Base-by-base conservation (phyloP, 2,113 vertebrate genomes). In the Poecilia latipinna region DNA sequence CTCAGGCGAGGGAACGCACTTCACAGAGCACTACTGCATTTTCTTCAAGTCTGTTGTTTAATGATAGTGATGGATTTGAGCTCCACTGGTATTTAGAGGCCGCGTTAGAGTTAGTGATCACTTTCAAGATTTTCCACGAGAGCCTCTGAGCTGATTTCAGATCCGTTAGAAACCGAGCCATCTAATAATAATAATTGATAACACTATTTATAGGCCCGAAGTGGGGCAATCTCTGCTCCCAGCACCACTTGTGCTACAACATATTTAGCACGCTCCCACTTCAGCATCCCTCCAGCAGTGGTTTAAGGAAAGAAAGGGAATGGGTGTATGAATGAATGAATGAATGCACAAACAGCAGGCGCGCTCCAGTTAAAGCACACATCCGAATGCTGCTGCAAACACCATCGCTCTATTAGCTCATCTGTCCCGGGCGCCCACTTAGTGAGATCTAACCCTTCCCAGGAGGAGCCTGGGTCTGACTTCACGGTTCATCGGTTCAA, bases 111-210 rank as follows among this genome's bases (percentile, higher is more conserved):
- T 48, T 29, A 24, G 32, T 24, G 19, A 33, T 54, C 19, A 24
- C 33, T 35, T 57, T 33, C 22, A 57, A 12, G 11, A 57, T 31
- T 35, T 67, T 15, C 13, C 17, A 32, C 22, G 29, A 63, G 15
- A 67, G 12, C 3, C 12, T 57, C 64, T 73, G 12, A 65, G 35
- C 24, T 54, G 31, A 17, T 73, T n/a, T 35, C 15, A 65, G 12
- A 51, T 24, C 31, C 7, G 22, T 33, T 26, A n/a, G 51, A 13
- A 73, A 65, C 42, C 29, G n/a, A 26, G 29, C 28, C 42, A 73
- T 54, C 44, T 65, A 74, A 65, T 74, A 65, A 70, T 60, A 70
- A 74, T 65, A 64, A 73, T 73, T 74, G 72, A 74, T 74, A 57
- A 74, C 24, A 65, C 63, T 65, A 74, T 74, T 74, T 74, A 65